Percentiles rank a stretch among this genome's conserved stretches.
phyloP scores from a whole-genome alignment of 2,797 vertebrate species.

The Chelon labrosus region DNA sequence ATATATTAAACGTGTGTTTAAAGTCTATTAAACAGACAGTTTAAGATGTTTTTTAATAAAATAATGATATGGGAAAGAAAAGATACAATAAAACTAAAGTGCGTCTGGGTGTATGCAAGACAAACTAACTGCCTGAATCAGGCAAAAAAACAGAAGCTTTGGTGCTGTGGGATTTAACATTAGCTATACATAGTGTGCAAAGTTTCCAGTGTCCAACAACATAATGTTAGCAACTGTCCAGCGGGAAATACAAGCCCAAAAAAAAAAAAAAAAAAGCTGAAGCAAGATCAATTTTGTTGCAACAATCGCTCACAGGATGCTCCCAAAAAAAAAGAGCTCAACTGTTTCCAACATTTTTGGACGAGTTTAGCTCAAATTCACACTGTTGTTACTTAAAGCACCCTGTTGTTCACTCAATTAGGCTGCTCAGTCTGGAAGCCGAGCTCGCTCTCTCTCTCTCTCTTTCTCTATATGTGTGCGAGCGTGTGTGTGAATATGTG shows the following conservation, averaged over 20 bases:
- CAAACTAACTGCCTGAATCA: not conserved
- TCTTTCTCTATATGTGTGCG: slow-evolving; percentile 1
- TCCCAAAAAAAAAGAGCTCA: slow-evolving; percentile 20
- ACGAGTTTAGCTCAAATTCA: slow-evolving; percentile 71
- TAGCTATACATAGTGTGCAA: slow-evolving; percentile 12
- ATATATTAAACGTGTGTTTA: not conserved
- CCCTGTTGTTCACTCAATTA: slow-evolving; percentile 88
- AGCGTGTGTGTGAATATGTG: slow-evolving; percentile 41
- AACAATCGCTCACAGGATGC: slow-evolving; percentile 21
- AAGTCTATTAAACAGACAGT: not conserved
- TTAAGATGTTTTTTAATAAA: not conserved
- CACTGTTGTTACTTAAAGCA: slow-evolving; percentile 72
- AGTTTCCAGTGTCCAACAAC: slow-evolving; percentile 44
- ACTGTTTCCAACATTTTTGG: slow-evolving; percentile 70
- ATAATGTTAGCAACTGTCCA: slow-evolving; percentile 18
- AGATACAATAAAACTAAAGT: not conserved
- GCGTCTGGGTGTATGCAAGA: not conserved
- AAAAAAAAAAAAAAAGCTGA: slow-evolving; percentile 16
- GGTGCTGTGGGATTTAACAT: slow-evolving; percentile 25
- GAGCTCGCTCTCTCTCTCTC: slow-evolving; percentile 44
- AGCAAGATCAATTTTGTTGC: slow-evolving; percentile 21
- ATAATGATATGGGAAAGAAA: not conserved
- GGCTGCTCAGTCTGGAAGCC: slow-evolving; percentile 78
- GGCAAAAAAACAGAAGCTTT: slow-evolving; percentile 12
- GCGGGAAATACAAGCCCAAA: not conserved